Evolutionary conservation across 2,113 vertebrate genomes (phyloP), one percentile per base, ranked within the genome.

Genomic region (Dascyllus trimaculatus): DNA sequence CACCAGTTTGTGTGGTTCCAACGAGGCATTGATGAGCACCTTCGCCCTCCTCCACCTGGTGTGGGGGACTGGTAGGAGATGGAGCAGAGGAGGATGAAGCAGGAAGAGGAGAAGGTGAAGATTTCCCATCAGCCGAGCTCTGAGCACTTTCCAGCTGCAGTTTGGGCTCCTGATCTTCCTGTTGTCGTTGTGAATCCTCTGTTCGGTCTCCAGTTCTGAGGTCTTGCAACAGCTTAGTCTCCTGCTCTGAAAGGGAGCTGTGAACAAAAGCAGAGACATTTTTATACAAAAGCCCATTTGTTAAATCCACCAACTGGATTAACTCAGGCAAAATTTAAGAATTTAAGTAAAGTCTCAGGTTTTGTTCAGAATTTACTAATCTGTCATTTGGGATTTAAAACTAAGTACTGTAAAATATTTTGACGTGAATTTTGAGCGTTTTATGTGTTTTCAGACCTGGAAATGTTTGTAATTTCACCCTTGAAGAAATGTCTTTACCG

Each of bases 131-230:
- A 45, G 58, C 56, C 13, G 45, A 51, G 35, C 26, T 84, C 64
- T 35, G 71, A 9, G 76, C 65, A 26, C 29, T 72, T 35, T 69
- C 70, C 13, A 59, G 15, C 49, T 77, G 59, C 49, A 59, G 51
- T 56, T 35, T 46, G 2, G 19, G 29, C 7, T 93, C 90, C 64
- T 95, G 92, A 0, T 95, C 93, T 85, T 95, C 71, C 51, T 95
- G 95, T 75, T 94, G 94, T 22, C 92, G 93, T 58, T 93, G 94
- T 68, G 95, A 94, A 63, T 96, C 96, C 43, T 97, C 96, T 0
- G 93, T 94, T 95, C 95, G 95, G 74, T 96, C 95, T 22, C 95
- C 96, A 3, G 93, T 95, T 91, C 95, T 88, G 22, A 95, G 93
- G 24, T 96, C 95, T n/a, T 95, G 79, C 1, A 95, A 91, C 35